Percentiles rank a stretch among this genome's conserved stretches.
Conservation (phyloP, 2,113 vertebrate genomes). For the Oncorhynchus nerka region DNA sequence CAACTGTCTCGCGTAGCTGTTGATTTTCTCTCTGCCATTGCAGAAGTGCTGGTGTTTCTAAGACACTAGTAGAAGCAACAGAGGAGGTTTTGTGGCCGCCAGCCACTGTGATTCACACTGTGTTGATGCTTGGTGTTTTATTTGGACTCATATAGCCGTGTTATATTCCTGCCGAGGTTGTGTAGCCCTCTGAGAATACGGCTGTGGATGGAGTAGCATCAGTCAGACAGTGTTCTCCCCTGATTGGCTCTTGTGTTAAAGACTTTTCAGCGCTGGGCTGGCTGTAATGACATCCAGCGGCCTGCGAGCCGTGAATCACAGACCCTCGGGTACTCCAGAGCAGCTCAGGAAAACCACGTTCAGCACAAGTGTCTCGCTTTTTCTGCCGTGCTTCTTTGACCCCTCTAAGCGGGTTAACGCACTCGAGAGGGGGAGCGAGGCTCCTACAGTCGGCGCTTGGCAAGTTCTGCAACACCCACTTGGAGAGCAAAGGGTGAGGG, state of each 20-base stretch:
- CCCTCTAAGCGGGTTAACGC: conserved; percentile 71
- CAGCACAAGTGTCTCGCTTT: conserved; percentile 42
- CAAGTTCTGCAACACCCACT: conserved; percentile 69
- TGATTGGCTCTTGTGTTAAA: conserved; percentile 58
- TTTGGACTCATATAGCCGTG: too few relatives aligned
- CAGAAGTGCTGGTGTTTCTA: too few relatives aligned
- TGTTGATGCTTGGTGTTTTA: too few relatives aligned
- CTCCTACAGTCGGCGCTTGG: conserved; percentile 5
- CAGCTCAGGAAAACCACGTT: conserved; percentile 57
- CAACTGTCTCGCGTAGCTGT: too few relatives aligned
- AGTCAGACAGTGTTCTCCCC: not conserved
- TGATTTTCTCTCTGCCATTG: too few relatives aligned
- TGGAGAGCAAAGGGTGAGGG: conserved; percentile 73
- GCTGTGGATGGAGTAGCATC: conserved; percentile 1
- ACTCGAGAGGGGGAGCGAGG: conserved; percentile 59
- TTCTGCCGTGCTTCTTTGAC: conserved; percentile 62
- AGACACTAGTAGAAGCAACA: too few relatives aligned
- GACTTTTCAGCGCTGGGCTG: conserved; percentile 53
- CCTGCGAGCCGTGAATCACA: conserved; percentile 61
- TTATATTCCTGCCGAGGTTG: not conserved
- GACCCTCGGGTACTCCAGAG: conserved; percentile 57
- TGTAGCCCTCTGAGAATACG: not conserved
- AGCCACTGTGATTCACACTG: too few relatives aligned
- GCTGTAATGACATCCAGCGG: conserved; percentile 63
- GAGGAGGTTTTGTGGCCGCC: too few relatives aligned